Percentiles rank a stretch among this genome's conserved stretches.
Conservation (phyloP, 2,888 invertebrate species). For the Protula sp. region DNA sequence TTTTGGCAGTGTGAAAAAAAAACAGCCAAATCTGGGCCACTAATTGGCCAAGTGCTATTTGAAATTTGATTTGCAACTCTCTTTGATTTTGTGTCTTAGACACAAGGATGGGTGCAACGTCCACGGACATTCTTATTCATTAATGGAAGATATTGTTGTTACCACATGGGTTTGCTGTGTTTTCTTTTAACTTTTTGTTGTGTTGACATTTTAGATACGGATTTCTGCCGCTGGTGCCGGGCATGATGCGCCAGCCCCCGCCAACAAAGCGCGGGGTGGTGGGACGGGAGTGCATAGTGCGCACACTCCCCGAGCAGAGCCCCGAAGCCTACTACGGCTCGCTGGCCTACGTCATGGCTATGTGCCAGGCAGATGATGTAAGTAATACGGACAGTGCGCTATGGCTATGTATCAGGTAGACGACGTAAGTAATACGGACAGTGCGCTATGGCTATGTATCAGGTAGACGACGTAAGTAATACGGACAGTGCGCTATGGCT, state of each 20-base stretch:
- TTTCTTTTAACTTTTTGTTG: too few relatives aligned
- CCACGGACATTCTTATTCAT: too few relatives aligned
- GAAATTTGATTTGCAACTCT: too few relatives aligned
- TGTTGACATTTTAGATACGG: slow-evolving; percentile 16
- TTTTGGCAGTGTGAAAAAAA: too few relatives aligned
- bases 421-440: slow-evolving; percentile 11
- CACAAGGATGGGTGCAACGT: too few relatives aligned
- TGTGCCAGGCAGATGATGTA: slow-evolving; percentile 21
- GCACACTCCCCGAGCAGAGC: slow-evolving; percentile 24
- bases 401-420: slow-evolving; percentile 19
- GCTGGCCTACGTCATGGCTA: slow-evolving; percentile 18
- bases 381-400: slow-evolving; percentile 7
- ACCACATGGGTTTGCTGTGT: too few relatives aligned
- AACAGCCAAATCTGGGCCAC: too few relatives aligned
- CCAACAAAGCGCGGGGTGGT: slow-evolving; percentile 3
- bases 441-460: slow-evolving; percentile 16
- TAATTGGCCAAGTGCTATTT: too few relatives aligned
- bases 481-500: slow-evolving; percentile 15
- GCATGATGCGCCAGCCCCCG: slow-evolving; percentile 22
- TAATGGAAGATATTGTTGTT: too few relatives aligned
- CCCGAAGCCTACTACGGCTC: slow-evolving; percentile 23
- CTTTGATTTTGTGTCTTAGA: too few relatives aligned
- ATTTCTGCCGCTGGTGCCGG: slow-evolving; percentile 20
- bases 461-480: slow-evolving; percentile 17
- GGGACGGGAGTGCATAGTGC: slow-evolving; percentile 10